Conservation (phyloP, 2,888 invertebrate genomes). For the Thereva nobilitata region DNA sequence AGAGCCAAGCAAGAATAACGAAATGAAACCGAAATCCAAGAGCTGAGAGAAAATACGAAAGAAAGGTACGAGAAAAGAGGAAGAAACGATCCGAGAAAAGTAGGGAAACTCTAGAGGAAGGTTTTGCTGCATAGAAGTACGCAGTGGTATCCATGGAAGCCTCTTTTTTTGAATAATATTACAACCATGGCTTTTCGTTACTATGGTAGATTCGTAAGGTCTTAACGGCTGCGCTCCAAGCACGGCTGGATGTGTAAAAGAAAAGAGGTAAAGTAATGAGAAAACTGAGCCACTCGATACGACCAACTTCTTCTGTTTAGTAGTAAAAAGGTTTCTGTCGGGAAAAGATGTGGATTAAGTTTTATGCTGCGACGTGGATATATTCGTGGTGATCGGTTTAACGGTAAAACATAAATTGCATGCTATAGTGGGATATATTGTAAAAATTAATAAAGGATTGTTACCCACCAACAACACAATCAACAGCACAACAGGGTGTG, state of each 20-base stretch:
- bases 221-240: too few relatives aligned
- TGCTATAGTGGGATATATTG: too few relatives aligned
- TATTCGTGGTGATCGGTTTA: neutral
- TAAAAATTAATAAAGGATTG: too few relatives aligned
- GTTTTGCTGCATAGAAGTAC: too few relatives aligned
- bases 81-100: constrained; percentile 30
- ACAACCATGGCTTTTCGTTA: too few relatives aligned
- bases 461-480: too few relatives aligned
- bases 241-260: too few relatives aligned
- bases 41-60: constrained; percentile 14
- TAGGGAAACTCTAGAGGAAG: constrained; percentile 27
- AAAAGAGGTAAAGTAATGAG: constrained; percentile 30
- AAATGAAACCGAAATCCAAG: constrained; percentile 26
- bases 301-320: constrained; percentile 34
- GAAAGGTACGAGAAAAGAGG: constrained; percentile 15
- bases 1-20: constrained; percentile 17
- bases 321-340: constrained; percentile 37
- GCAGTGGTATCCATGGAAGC: too few relatives aligned
- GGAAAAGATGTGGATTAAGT: constrained; percentile 27
- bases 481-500: too few relatives aligned
- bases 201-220: too few relatives aligned
- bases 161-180: too few relatives aligned
- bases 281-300: constrained; percentile 40
- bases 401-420: too few relatives aligned
- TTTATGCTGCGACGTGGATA: neutral